A percentile compares a stretch with the other conserved stretches of the same genome.
Conservation (phyloP, 2,888 invertebrate genomes). For the Lottia scabra region DNA sequence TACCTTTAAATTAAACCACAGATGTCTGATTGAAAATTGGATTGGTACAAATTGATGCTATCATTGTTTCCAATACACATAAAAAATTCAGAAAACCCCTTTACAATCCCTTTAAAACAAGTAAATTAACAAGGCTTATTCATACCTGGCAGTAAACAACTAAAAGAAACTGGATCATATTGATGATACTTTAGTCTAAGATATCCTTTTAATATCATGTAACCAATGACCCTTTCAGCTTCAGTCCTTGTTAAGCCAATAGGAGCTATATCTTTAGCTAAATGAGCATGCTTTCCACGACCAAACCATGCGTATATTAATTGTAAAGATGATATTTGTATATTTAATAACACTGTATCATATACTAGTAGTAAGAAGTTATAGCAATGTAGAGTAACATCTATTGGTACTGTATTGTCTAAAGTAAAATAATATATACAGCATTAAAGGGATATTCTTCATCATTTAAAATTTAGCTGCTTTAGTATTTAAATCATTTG, state of each 20-base stretch:
- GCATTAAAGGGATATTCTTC: too few relatives aligned
- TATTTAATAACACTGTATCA: conserved; percentile 64
- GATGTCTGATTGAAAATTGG: too few relatives aligned
- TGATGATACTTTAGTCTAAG: conserved; percentile 89
- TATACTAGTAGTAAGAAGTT: conserved; percentile 76
- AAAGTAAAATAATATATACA: conserved; percentile 46
- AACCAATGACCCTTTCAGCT: conserved; percentile 80
- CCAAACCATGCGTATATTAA: conserved; percentile 83
- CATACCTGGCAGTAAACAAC: conserved; percentile 76
- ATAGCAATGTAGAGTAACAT: conserved; percentile 66
- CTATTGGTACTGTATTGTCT: conserved; percentile 62
- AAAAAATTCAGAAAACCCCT: too few relatives aligned
- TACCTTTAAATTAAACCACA: too few relatives aligned
- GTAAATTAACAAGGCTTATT: neutral
- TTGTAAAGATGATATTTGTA: conserved; percentile 75
- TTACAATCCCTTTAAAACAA: too few relatives aligned
- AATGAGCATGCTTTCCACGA: conserved; percentile 77
- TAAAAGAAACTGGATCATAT: conserved; percentile 87
- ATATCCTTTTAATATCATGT: conserved; percentile 79
- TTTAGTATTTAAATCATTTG: too few relatives aligned
- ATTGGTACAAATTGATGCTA: too few relatives aligned
- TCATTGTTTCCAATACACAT: too few relatives aligned
- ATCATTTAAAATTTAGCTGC: too few relatives aligned
- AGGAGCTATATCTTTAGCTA: conserved; percentile 59
- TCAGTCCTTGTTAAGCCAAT: conserved; percentile 73